Base-by-base conservation (phyloP, 1,140 invertebrate species). In the Cheumatopsyche charites region DNA sequence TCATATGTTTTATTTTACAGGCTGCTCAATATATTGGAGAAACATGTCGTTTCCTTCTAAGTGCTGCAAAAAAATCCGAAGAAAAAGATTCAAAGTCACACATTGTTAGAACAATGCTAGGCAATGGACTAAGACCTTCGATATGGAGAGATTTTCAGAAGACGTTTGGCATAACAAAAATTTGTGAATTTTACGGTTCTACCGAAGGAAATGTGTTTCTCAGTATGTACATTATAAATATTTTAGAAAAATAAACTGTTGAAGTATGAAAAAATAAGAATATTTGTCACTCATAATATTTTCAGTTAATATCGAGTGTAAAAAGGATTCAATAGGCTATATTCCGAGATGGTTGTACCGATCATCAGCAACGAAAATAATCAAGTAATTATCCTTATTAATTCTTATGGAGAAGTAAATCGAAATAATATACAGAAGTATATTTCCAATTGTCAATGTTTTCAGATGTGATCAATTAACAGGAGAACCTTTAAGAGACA, bases 1-100 rank as follows among this genome's bases (percentile, higher is more conserved):
- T 36, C 29, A 15, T 47, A 13, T n/a, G n/a, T n/a, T n/a, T 47
- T n/a, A 47, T 70, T 73, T 74, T 52, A 19, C 72, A 92, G 94
- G 89, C 89, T 21, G 91, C 92, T 0, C 96, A 98, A 81, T 99
- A 99, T 77, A 98, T 99, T 76, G 97, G 98, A 0, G 97, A 99
- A 84, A 93, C 97, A 45, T 98, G 97, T 80, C 89, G 98, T 21
- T 99, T 98, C 82, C 84, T 99, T 1, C 83, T 99, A 13, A 86
- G 91, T 0, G 89, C 92, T 12, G 29, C 71, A 23, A 47, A 75
- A 19, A 72, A 70, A 41, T 41, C 70, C 9, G 91, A 93, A 0
- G 83, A 87, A 2, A 85, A 87, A 17, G 82, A 89, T 0, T 84
- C 96, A 73, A 87, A 79, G 0, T 80, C 88, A 17, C 97, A 99